Evolutionary conservation across 2,888 invertebrate species (phyloP).

Genomic region (Drosophila gaucha): DNA sequence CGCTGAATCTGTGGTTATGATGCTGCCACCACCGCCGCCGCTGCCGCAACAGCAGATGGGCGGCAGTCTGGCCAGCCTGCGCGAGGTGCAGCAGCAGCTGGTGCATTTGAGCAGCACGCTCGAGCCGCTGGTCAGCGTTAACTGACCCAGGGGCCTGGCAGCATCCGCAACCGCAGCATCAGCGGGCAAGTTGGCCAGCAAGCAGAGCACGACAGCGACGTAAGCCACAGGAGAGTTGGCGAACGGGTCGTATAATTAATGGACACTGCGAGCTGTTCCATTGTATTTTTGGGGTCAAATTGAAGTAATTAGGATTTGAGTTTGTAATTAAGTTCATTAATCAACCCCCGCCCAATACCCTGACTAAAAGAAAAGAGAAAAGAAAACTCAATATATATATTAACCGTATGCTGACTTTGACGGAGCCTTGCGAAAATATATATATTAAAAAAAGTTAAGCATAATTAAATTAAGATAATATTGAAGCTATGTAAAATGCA

Average conservation of each 20-base stretch:
- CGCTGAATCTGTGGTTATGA: slow-evolving; percentile 80
- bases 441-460: slow-evolving; percentile 1
- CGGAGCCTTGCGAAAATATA: slow-evolving; percentile 2
- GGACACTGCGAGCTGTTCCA: slow-evolving; percentile 52
- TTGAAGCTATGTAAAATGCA: slow-evolving; percentile 10
- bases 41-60: slow-evolving; percentile 57
- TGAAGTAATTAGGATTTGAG: slow-evolving; percentile 74
- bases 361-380: not conserved
- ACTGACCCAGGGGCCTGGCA: slow-evolving; percentile 77
- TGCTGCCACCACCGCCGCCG: slow-evolving; percentile 66
- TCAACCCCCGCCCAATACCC: slow-evolving; percentile 35
- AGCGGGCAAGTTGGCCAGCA: slow-evolving; percentile 50
- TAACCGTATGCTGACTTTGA: slow-evolving; percentile 2
- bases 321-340: slow-evolving; percentile 75
- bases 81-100: slow-evolving; percentile 73
- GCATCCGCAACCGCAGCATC: slow-evolving; percentile 41
- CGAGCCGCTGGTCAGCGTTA: slow-evolving; percentile 82
- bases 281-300: slow-evolving; percentile 57
- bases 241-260: slow-evolving; percentile 70
- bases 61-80: slow-evolving; percentile 67
- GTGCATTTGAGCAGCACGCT: slow-evolving; percentile 71
- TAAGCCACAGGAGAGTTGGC: slow-evolving; percentile 58
- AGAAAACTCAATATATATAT: no score
- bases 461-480: slow-evolving; percentile 17
- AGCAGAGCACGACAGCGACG: slow-evolving; percentile 66